A percentile compares a stretch with the other conserved stretches of the same genome.
Evolutionary conservation across 1,140 invertebrate genomes (phyloP).

Genomic region (Drosophila ohnishii): DNA sequence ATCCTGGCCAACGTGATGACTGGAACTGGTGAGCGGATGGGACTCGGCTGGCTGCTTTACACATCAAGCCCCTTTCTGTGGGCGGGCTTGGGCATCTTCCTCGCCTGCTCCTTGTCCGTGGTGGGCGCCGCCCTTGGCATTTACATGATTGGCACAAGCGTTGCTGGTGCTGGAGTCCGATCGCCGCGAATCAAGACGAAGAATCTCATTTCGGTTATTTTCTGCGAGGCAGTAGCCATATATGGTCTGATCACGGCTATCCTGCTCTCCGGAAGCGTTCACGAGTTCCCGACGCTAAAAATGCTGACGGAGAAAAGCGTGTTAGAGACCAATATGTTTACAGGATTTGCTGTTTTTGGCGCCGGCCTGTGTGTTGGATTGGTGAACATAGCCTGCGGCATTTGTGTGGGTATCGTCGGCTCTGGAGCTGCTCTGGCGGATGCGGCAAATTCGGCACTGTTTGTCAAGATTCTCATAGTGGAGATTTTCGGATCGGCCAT

Average conservation of each 20-base stretch:
- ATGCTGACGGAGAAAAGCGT: conserved; percentile 47
- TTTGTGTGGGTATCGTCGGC: conserved; percentile 97
- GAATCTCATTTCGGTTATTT: conserved; percentile 99
- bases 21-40: conserved; percentile 93
- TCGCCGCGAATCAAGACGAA: conserved; percentile 99
- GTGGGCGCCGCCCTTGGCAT: conserved; percentile 99
- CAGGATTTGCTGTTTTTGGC: conserved; percentile 96
- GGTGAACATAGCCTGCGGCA: conserved; percentile 96
- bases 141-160: conserved; percentile 97
- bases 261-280: conserved; percentile 93
- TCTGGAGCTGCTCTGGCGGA: conserved; percentile 98
- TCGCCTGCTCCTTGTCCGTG: conserved; percentile 97
- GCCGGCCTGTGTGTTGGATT: conserved; percentile 96
- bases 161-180: conserved; percentile 99
- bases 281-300: conserved; percentile 83
- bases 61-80: conserved; percentile 96
- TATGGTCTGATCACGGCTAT: conserved; percentile 99
- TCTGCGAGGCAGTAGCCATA: conserved; percentile 99
- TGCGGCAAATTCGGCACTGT: conserved; percentile 96
- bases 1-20: conserved; percentile 91
- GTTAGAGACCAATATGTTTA: conserved; percentile 86
- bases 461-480: conserved; percentile 98
- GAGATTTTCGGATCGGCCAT: conserved; percentile 99
- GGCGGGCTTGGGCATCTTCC: conserved; percentile 94
- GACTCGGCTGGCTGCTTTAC: conserved; percentile 94